phyloP scores from a whole-genome alignment of 2,888 invertebrate species.

The Germaria angustata region DNA sequence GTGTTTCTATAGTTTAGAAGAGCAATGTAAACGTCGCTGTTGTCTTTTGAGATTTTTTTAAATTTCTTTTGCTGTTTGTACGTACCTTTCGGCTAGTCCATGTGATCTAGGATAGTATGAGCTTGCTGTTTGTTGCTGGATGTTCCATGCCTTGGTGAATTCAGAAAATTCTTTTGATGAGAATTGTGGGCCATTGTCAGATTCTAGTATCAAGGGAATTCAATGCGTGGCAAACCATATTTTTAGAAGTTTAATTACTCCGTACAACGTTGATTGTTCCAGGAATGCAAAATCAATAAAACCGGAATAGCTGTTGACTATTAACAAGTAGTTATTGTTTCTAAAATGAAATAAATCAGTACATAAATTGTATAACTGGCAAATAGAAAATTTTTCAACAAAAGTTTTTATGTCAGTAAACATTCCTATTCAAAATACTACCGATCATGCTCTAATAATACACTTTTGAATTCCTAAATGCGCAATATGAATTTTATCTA shows the following conservation, averaged over 20 bases:
- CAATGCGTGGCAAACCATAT: constrained; percentile 61
- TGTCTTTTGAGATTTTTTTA: constrained; percentile 59
- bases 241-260: constrained; percentile 49
- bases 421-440: constrained; percentile 60
- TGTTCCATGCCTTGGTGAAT: constrained; percentile 58
- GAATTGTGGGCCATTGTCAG: constrained; percentile 61
- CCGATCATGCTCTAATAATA: constrained; percentile 48
- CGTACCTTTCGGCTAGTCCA: constrained; percentile 60
- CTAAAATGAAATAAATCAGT: constrained; percentile 55
- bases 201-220: constrained; percentile 55
- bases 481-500: constrained; percentile 38
- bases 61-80: constrained; percentile 62
- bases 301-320: constrained; percentile 56
- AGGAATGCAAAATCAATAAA: constrained; percentile 57
- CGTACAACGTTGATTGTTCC: constrained; percentile 51
- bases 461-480: constrained; percentile 54
- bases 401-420: constrained; percentile 47
- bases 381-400: constrained; percentile 52
- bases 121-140: constrained; percentile 58
- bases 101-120: constrained; percentile 60
- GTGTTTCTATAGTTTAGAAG: constrained; percentile 60
- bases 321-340: constrained; percentile 52
- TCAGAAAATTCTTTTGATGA: constrained; percentile 51
- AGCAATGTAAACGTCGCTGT: constrained; percentile 39
- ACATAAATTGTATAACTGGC: constrained; percentile 53